phyloP scores from a whole-genome alignment of 2,888 invertebrate species.

The Rhaphigaster nebulosa region DNA sequence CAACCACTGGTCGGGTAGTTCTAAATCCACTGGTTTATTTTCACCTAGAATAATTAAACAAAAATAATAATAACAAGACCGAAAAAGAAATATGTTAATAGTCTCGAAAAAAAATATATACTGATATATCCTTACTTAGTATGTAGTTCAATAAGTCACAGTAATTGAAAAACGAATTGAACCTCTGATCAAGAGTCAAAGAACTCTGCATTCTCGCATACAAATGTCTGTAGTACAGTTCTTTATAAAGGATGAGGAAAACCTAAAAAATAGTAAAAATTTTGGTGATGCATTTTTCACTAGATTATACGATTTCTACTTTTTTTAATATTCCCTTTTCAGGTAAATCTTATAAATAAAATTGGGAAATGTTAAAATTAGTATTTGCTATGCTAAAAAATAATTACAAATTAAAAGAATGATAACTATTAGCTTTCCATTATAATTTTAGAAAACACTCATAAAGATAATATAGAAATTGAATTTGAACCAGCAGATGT shows the following conservation, averaged over 20 bases:
- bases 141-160: constrained; percentile 98
- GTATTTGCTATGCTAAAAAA: neutral
- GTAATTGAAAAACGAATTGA: constrained; percentile 97
- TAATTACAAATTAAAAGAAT: neutral
- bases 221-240: constrained; percentile 96
- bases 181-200: constrained; percentile 91
- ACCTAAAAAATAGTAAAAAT: constrained; percentile 73
- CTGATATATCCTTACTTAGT: constrained; percentile 76
- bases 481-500: too few relatives aligned
- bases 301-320: neutral
- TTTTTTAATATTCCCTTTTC: too few relatives aligned
- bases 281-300: neutral
- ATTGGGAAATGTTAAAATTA: neutral
- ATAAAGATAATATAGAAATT: neutral
- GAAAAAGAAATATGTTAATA: neutral
- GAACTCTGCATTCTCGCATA: constrained; percentile 93
- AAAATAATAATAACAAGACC: neutral
- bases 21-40: constrained; percentile 81
- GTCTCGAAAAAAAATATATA: neutral
- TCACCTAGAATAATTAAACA: constrained; percentile 50
- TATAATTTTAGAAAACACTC: neutral
- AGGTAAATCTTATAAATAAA: neutral
- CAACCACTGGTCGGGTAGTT: constrained; percentile 97
- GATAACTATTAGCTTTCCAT: neutral
- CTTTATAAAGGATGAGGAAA: constrained; percentile 96